phyloP scores from a whole-genome alignment of 2,113 vertebrate genomes.

The Microtus oregoni region DNA sequence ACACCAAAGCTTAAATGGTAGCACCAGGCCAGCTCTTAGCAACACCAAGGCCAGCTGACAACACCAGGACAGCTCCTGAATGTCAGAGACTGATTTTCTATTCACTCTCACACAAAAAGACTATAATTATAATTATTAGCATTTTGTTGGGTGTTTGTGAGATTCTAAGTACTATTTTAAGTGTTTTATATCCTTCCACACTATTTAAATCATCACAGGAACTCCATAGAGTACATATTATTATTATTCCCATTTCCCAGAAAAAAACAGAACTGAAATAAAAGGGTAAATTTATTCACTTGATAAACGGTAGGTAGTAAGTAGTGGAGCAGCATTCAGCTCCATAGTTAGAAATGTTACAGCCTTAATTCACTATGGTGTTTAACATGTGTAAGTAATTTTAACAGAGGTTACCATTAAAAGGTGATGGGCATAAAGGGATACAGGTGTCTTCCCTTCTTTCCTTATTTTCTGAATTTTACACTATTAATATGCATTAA shows the following conservation, averaged over 20 bases:
- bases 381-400: neutral
- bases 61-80: neutral
- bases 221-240: neutral
- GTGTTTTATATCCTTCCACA: neutral
- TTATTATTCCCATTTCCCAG: constrained; percentile 48
- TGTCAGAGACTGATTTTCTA: constrained; percentile 18
- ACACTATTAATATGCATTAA: constrained; percentile 24
- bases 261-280: constrained; percentile 35
- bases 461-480: constrained; percentile 46
- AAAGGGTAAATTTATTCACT: constrained; percentile 11
- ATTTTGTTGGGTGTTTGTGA: neutral
- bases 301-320: neutral
- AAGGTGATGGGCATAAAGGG: neutral
- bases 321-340: neutral
- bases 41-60: neutral
- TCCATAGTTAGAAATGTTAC: neutral
- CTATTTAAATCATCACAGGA: constrained; percentile 43
- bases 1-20: constrained; percentile 39
- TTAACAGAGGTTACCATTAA: constrained; percentile 14
- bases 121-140: neutral
- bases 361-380: neutral
- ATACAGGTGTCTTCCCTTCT: neutral
- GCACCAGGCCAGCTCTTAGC: neutral
- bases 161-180: constrained; percentile 41
- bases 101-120: neutral